Conservation (phyloP, 2,888 invertebrate genomes). For the Apoderus coryli region DNA sequence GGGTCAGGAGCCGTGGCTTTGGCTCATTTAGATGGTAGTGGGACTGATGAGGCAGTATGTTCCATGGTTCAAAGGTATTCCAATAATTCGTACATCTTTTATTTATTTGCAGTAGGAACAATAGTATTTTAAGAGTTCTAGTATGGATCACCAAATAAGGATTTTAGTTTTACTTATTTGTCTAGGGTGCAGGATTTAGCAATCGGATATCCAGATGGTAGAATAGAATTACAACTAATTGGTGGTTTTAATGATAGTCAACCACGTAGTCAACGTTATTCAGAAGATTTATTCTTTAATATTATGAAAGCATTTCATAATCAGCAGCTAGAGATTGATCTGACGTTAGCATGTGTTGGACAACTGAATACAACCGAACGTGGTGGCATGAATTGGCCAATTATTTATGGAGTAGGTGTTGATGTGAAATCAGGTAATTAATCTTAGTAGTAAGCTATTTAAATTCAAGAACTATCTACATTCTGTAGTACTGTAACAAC, state of each 20-base stretch:
- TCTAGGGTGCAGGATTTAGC: slow-evolving; percentile 75
- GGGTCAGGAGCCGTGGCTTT: slow-evolving; percentile 80
- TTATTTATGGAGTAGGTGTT: slow-evolving; percentile 80
- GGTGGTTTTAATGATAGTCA: slow-evolving; percentile 91
- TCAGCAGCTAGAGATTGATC: slow-evolving; percentile 73
- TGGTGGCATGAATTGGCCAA: slow-evolving; percentile 69
- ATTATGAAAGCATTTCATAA: slow-evolving; percentile 85
- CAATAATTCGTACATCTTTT: too few species aligned
- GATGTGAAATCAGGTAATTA: slow-evolving; percentile 85
- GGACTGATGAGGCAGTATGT: slow-evolving; percentile 67
- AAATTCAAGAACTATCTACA: too few species aligned
- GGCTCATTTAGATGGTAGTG: slow-evolving; percentile 72
- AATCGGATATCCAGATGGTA: not conserved
- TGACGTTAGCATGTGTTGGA: slow-evolving; percentile 80
- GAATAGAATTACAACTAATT: slow-evolving; percentile 78
- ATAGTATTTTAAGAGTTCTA: too few species aligned
- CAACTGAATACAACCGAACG: slow-evolving; percentile 78
- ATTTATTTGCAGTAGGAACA: too few species aligned
- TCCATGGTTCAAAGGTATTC: slow-evolving; percentile 69
- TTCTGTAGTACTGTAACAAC: too few species aligned
- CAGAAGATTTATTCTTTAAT: slow-evolving; percentile 78
- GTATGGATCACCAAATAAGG: too few species aligned
- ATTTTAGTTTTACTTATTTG: too few species aligned
- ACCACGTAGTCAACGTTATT: slow-evolving; percentile 67
- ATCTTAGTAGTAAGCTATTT: too few species aligned